phyloP scores from a whole-genome alignment of 2,888 invertebrate genomes.

The Cheilosia pagana region DNA sequence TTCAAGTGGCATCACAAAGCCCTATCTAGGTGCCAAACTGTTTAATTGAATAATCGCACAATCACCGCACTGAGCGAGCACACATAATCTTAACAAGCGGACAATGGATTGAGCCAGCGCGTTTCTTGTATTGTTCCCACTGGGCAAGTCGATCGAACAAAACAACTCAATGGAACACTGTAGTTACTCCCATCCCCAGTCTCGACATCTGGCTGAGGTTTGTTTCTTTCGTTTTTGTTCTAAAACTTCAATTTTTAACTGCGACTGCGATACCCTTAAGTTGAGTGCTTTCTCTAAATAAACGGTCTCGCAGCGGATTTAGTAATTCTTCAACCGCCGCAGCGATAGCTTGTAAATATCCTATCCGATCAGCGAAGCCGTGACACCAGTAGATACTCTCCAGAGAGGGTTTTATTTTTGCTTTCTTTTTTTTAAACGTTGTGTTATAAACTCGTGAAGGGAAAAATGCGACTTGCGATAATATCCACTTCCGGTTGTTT shows the following conservation, averaged over 20 bases:
- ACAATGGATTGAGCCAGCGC: slow-evolving; percentile 51
- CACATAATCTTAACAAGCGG: slow-evolving; percentile 59
- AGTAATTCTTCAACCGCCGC: slow-evolving; percentile 60
- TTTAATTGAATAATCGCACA: slow-evolving; percentile 70
- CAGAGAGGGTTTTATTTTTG: slow-evolving; percentile 25
- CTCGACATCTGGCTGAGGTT: slow-evolving; percentile 17
- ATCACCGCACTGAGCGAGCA: slow-evolving; percentile 22
- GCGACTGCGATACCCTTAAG: slow-evolving; percentile 50
- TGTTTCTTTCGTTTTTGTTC: not conserved
- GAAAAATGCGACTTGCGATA: slow-evolving; percentile 62
- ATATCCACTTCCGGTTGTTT: slow-evolving; percentile 68
- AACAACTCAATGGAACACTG: slow-evolving; percentile 21
- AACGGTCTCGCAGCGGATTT: slow-evolving; percentile 50
- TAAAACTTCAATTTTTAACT: slow-evolving; percentile 37
- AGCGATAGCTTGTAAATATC: slow-evolving; percentile 59
- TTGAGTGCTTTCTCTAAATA: slow-evolving; percentile 58
- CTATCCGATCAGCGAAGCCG: slow-evolving; percentile 11
- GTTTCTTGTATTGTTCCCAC: slow-evolving; percentile 24
- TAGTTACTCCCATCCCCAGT: not conserved
- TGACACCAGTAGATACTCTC: slow-evolving; percentile 36
- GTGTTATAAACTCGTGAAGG: slow-evolving; percentile 18
- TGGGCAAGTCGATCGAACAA: not conserved
- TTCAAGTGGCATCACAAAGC: slow-evolving; percentile 59
- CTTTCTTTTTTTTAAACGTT: slow-evolving; percentile 26
- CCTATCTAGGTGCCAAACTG: slow-evolving; percentile 63